These are phyloP conservation scores for Drosophila anomalata DNA, from an alignment of 2,888 invertebrate species.

Conservation along the genomic window DNA sequence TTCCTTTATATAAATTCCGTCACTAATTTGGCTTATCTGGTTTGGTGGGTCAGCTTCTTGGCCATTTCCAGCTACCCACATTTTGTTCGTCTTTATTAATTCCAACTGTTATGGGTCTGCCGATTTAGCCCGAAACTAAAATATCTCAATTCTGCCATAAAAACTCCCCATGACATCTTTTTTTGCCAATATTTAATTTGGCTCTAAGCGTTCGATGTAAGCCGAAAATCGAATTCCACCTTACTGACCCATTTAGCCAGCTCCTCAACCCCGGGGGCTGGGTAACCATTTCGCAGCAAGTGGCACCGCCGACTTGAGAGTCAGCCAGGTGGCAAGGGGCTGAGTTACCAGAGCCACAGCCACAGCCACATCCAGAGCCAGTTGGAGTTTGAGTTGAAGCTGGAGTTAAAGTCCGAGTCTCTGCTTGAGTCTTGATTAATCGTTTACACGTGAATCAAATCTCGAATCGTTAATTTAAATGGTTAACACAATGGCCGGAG, in stretches of 20 bases:
- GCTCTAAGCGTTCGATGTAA: slow-evolving; percentile 62
- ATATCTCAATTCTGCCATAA: slow-evolving; percentile 49
- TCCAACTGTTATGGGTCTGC: slow-evolving; percentile 35
- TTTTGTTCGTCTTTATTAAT: slow-evolving; percentile 10
- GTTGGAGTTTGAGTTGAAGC: slow-evolving; percentile 10
- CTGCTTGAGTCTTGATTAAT: slow-evolving; percentile 70
- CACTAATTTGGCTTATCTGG: slow-evolving; percentile 1
- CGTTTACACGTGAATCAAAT: slow-evolving; percentile 73
- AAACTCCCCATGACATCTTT: slow-evolving; percentile 63
- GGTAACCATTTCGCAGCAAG: slow-evolving; percentile 45
- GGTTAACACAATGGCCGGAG: slow-evolving; percentile 49
- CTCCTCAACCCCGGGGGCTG: slow-evolving; percentile 47
- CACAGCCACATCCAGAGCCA: slow-evolving; percentile 9
- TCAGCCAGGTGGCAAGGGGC: slow-evolving; percentile 13
- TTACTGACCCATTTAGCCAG: slow-evolving; percentile 71
- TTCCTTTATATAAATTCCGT: neutral
- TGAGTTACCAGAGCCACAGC: neutral
- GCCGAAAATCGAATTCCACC: slow-evolving; percentile 64
- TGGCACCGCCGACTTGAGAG: slow-evolving; percentile 20
- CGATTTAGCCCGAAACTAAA: slow-evolving; percentile 42
- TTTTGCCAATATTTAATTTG: slow-evolving; percentile 62
- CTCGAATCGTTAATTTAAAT: slow-evolving; percentile 60
- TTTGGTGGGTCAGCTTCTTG: slow-evolving; percentile 13
- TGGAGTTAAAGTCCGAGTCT: slow-evolving; percentile 18
- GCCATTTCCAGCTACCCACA: slow-evolving; percentile 9